Evolutionary conservation across 92 coral and sea anemone genomes (phyloP).

Genomic region (Heteractis magnifica): DNA sequence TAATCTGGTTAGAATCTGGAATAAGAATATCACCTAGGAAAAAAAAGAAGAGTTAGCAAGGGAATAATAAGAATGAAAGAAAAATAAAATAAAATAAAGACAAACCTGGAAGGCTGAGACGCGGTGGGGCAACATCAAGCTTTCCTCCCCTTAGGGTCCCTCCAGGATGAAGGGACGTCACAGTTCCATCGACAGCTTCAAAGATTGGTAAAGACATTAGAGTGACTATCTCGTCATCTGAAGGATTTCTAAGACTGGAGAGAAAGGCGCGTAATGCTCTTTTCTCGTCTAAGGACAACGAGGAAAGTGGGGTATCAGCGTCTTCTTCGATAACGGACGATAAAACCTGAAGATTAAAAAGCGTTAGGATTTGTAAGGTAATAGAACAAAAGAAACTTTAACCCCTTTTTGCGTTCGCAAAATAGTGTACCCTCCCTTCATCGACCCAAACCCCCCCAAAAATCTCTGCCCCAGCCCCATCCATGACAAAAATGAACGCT

Average conservation of each 20-base stretch:
- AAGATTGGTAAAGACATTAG: conserved; percentile 87
- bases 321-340: conserved; percentile 56
- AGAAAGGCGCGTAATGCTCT: conserved; percentile 72
- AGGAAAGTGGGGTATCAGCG: conserved; percentile 35
- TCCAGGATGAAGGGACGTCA: conserved; percentile 69
- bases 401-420: too few relatives aligned
- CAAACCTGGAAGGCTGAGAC: conserved; percentile 71
- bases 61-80: neutral
- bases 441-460: too few relatives aligned
- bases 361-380: neutral
- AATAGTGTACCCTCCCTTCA: too few relatives aligned
- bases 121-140: conserved; percentile 81
- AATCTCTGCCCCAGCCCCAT: too few relatives aligned
- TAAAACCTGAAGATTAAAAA: conserved; percentile 36
- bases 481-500: too few relatives aligned
- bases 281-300: conserved; percentile 66
- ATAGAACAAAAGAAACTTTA: too few relatives aligned
- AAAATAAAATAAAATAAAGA: too few relatives aligned
- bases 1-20: conserved; percentile 64
- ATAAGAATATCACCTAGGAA: conserved; percentile 50
- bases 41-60: neutral
- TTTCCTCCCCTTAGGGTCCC: conserved; percentile 60
- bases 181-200: conserved; percentile 77
- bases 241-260: conserved; percentile 78
- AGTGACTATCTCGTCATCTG: conserved; percentile 79